Conservation (phyloP, 2,888 invertebrate species). For the Lutraria lutraria region DNA sequence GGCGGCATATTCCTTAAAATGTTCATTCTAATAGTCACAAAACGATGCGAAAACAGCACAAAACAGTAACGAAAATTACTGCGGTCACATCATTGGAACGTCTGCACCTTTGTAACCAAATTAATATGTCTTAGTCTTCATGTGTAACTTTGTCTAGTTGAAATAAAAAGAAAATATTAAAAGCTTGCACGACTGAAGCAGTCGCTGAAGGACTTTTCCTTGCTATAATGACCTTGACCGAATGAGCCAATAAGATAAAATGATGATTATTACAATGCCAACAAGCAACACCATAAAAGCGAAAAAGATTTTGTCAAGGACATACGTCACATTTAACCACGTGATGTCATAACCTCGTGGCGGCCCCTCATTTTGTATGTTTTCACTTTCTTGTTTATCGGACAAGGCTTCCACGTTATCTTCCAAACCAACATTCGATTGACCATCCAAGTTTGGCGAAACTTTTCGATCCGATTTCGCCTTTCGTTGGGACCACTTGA, state of each 20-base stretch:
- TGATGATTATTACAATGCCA: neutral
- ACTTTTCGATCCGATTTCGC: neutral
- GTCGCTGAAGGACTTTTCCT: no score
- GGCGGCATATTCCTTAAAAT: no score
- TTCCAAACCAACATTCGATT: neutral
- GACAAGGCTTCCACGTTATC: neutral
- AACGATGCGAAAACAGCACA: no score
- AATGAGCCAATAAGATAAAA: neutral
- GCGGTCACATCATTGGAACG: no score
- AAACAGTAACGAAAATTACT: no score
- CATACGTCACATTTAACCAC: neutral
- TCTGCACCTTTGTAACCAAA: no score
- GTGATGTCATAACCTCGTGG: neutral
- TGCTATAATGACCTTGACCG: neutral
- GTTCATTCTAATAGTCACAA: no score
- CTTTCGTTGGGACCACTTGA: neutral
- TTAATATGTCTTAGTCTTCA: no score
- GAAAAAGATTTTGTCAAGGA: conserved; percentile 22
- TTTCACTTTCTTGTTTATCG: neutral
- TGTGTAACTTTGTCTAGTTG: no score
- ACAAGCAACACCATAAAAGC: neutral
- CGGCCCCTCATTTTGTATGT: neutral
- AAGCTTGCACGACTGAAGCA: no score
- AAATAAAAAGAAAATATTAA: no score
- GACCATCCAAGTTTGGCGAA: neutral